These are phyloP conservation scores for Tetragonisca angustula DNA, from an alignment of 2,888 invertebrate genomes.

Conservation along the genomic window DNA sequence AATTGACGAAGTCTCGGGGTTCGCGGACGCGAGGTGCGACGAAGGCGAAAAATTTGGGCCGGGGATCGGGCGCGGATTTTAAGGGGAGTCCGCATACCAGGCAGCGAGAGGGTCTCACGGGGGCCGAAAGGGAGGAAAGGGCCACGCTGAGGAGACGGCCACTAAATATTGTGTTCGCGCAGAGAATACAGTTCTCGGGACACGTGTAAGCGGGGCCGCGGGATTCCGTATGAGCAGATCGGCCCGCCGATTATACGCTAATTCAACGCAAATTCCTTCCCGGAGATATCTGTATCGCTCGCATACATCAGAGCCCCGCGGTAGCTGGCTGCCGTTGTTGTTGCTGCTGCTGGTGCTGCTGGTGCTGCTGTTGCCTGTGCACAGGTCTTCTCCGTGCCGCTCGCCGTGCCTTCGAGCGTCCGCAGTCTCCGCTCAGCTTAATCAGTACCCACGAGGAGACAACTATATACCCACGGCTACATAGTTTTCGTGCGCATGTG, in stretches of 20 bases:
- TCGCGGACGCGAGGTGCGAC: constrained; percentile 15
- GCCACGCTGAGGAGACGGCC: constrained; percentile 70
- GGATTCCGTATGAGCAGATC: constrained; percentile 83
- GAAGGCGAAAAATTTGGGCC: constrained; percentile 57
- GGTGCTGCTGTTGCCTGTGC: constrained; percentile 36
- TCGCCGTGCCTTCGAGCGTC: constrained; percentile 47
- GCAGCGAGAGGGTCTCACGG: constrained; percentile 62
- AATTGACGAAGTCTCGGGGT: constrained; percentile 37
- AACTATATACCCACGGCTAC: constrained; percentile 71
- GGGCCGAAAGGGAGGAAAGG: constrained; percentile 52
- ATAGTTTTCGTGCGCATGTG: constrained; percentile 67
- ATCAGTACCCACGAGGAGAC: constrained; percentile 74
- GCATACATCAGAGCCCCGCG: constrained; percentile 79
- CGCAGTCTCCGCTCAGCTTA: constrained; percentile 65
- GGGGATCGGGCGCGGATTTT: constrained; percentile 48
- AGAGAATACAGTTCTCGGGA: constrained; percentile 82
- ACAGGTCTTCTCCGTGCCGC: constrained; percentile 32
- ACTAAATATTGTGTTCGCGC: constrained; percentile 84
- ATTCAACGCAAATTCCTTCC: constrained; percentile 84
- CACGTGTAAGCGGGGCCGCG: constrained; percentile 83
- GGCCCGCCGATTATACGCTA: constrained; percentile 84
- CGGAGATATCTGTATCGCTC: constrained; percentile 83
- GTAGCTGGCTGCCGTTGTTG: constrained; percentile 63
- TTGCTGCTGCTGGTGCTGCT: constrained; percentile 47
- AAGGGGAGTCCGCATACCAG: constrained; percentile 69